Conservation (phyloP, 2,888 invertebrate genomes). For the Nomada fabriciana region DNA sequence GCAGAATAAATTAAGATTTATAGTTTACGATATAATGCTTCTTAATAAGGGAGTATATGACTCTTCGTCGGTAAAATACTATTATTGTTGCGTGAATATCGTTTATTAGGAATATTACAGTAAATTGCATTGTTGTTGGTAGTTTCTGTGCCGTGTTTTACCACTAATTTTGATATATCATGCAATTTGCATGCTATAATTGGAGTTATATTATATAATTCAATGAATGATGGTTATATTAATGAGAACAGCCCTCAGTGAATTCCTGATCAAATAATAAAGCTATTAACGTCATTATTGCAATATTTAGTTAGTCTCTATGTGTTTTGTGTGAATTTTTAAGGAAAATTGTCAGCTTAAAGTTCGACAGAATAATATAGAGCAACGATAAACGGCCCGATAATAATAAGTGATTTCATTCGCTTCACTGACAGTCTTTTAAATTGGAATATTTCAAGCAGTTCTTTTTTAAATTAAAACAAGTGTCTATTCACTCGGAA, state of each 20-base stretch:
- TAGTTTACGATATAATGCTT: neutral
- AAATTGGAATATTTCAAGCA: neutral
- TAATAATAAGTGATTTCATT: too few relatives aligned
- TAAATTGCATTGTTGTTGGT: neutral
- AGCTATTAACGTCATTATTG: neutral
- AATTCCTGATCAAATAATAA: neutral
- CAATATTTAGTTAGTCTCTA: neutral
- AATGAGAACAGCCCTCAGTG: neutral
- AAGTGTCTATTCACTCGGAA: neutral
- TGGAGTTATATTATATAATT: conserved; percentile 10
- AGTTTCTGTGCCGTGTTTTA: neutral
- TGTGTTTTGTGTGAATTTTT: too few relatives aligned
- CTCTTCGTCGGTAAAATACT: conserved; percentile 11
- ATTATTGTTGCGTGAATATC: neutral
- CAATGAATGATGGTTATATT: neutral
- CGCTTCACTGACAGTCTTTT: neutral
- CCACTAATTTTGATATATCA: neutral
- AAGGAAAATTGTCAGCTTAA: too few relatives aligned
- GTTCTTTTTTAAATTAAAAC: neutral
- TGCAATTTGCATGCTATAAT: neutral
- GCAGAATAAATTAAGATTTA: neutral
- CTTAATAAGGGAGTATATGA: neutral
- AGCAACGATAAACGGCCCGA: neutral
- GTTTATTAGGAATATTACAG: conserved; percentile 10
- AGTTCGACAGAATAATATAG: neutral